A percentile compares a stretch with the other conserved stretches of the same genome.
These are phyloP conservation scores for Pagrus major DNA, from an alignment of 2,113 vertebrate species.

Conservation along the genomic window DNA sequence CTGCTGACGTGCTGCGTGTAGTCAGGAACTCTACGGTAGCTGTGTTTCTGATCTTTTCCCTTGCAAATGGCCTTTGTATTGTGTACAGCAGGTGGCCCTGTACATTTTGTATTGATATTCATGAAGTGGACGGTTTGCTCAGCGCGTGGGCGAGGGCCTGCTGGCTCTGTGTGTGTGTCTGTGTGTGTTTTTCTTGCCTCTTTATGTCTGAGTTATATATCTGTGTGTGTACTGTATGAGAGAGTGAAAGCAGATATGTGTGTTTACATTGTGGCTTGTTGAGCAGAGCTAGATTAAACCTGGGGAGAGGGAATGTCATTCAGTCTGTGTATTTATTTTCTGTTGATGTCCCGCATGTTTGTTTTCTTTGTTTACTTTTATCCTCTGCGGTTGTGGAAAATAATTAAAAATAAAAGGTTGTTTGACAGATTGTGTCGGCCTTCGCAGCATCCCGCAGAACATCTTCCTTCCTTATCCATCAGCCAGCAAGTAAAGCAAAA, in stretches of 20 bases:
- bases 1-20: constrained; percentile 19
- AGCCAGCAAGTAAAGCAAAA: not conserved
- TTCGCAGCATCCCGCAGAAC: not conserved
- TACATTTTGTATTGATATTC: constrained; percentile 69
- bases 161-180: constrained; percentile 33
- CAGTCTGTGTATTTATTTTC: constrained; percentile 31
- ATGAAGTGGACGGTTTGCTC: constrained; percentile 64
- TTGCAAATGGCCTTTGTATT: constrained; percentile 60
- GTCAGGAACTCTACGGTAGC: constrained; percentile 17
- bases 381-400: not conserved
- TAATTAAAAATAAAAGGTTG: constrained; percentile 23
- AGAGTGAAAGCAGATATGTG: constrained; percentile 46
- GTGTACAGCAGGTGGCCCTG: constrained; percentile 70
- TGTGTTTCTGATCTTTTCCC: constrained; percentile 31
- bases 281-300: constrained; percentile 26
- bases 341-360: constrained; percentile 6
- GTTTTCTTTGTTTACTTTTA: constrained; percentile 41
- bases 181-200: constrained; percentile 1
- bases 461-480: not conserved
- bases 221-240: constrained; percentile 27
- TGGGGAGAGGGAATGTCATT: not conserved
- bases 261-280: constrained; percentile 61
- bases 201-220: constrained; percentile 37
- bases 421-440: constrained; percentile 4
- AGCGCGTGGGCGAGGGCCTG: constrained; percentile 45